Evolutionary conservation across 1,140 invertebrate species (phyloP).

Genomic region (Thaumetopoea pityocampa): DNA sequence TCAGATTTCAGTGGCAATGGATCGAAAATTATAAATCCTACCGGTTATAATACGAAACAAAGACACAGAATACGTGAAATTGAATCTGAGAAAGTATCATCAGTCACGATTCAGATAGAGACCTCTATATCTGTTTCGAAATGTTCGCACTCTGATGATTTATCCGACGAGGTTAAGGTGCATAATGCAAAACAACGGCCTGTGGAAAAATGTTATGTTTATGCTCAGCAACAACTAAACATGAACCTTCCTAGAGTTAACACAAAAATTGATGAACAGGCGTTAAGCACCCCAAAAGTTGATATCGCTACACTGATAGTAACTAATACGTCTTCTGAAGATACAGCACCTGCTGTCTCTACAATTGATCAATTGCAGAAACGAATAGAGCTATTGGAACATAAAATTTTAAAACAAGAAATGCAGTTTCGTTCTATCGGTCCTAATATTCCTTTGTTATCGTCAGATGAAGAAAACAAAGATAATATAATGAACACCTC

Average conservation of each 20-base stretch:
- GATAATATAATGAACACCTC: constrained; percentile 30
- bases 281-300: constrained; percentile 31
- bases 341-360: constrained; percentile 23
- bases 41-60: constrained; percentile 21
- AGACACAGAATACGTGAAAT: constrained; percentile 24
- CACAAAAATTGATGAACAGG: constrained; percentile 28
- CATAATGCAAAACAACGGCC: constrained; percentile 27
- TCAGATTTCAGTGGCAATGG: constrained; percentile 40
- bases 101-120: constrained; percentile 27
- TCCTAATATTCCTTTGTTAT: constrained; percentile 41
- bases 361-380: constrained; percentile 43
- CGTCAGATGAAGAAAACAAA: constrained; percentile 47
- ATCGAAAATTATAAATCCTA: constrained; percentile 27
- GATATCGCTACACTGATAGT: constrained; percentile 43
- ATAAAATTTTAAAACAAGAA: constrained; percentile 55
- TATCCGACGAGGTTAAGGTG: constrained; percentile 17
- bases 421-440: constrained; percentile 53
- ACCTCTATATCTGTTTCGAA: constrained; percentile 31
- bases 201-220: constrained; percentile 48
- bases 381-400: constrained; percentile 56
- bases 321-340: constrained; percentile 38
- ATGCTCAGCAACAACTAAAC: constrained; percentile 37
- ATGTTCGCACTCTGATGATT: constrained; percentile 31
- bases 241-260: constrained; percentile 47
- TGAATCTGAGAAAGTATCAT: constrained; percentile 23